These are phyloP conservation scores for Cettia cetti DNA, from an alignment of 2,113 vertebrate genomes.

Conservation along the genomic window DNA sequence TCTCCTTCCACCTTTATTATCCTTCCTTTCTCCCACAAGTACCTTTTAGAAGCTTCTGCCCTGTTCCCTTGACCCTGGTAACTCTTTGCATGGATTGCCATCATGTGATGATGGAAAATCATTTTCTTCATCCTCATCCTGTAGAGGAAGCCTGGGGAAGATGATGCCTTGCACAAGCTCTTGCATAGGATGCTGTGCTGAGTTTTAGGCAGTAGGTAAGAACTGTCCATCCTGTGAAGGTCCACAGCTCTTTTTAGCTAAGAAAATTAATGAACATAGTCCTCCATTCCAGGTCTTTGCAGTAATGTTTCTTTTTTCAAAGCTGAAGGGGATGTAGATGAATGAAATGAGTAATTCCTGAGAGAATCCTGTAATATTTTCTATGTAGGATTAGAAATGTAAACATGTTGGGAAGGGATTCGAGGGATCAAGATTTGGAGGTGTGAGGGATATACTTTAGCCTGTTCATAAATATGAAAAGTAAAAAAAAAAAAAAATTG, in stretches of 20 bases:
- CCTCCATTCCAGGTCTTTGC: background rate
- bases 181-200: background rate
- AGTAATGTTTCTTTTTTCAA: background rate
- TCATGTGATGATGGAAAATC: background rate
- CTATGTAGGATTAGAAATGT: background rate
- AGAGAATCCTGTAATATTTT: background rate
- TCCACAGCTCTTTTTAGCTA: fast-evolving
- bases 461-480: background rate
- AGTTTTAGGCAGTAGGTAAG: background rate
- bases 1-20: background rate
- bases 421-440: background rate
- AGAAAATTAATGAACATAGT: background rate
- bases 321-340: background rate
- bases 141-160: background rate
- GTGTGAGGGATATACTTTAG: background rate
- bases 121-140: background rate
- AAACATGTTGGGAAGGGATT: background rate
- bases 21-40: background rate
- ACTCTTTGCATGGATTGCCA: background rate
- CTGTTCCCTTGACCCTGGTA: background rate
- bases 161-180: background rate
- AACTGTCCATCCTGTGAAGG: too few relatives aligned
- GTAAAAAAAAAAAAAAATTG: background rate
- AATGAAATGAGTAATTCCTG: background rate
- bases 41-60: background rate